These are phyloP conservation scores for Labeo rohita DNA, from an alignment of 2,113 vertebrate species.

Conservation along the genomic window DNA sequence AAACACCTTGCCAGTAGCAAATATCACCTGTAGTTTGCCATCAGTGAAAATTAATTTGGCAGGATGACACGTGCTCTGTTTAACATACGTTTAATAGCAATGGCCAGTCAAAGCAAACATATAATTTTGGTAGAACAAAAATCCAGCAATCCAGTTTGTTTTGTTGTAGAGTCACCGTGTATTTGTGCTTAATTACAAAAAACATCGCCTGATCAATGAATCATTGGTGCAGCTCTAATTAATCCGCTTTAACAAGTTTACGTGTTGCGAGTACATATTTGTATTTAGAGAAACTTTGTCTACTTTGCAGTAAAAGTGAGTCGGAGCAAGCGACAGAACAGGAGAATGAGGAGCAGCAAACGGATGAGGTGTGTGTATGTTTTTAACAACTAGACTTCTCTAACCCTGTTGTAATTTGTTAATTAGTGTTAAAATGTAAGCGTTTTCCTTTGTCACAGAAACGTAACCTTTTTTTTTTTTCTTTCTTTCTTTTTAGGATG, in stretches of 20 bases:
- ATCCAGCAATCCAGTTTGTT: background rate
- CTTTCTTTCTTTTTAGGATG: constrained; percentile 49
- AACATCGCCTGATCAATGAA: background rate
- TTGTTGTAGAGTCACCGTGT: background rate
- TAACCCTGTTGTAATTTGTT: background rate
- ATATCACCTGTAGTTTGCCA: too few relatives aligned
- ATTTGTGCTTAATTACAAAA: background rate
- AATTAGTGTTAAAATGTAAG: too few relatives aligned
- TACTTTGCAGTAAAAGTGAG: constrained; percentile 66
- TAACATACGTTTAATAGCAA: background rate
- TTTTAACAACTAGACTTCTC: background rate
- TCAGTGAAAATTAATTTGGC: background rate
- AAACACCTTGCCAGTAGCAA: too few relatives aligned
- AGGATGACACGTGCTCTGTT: background rate
- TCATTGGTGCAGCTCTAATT: background rate
- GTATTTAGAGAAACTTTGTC: background rate
- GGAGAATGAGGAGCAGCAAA: constrained; percentile 66
- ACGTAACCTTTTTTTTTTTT: background rate
- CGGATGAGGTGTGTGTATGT: constrained; percentile 41
- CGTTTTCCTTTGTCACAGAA: background rate
- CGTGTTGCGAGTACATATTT: background rate
- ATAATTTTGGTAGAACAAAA: background rate
- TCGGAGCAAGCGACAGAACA: constrained; percentile 65
- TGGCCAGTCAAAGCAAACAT: background rate
- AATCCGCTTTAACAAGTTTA: background rate